Evolutionary conservation across 2,113 vertebrate species (phyloP).

Genomic region (Upupa epops): DNA sequence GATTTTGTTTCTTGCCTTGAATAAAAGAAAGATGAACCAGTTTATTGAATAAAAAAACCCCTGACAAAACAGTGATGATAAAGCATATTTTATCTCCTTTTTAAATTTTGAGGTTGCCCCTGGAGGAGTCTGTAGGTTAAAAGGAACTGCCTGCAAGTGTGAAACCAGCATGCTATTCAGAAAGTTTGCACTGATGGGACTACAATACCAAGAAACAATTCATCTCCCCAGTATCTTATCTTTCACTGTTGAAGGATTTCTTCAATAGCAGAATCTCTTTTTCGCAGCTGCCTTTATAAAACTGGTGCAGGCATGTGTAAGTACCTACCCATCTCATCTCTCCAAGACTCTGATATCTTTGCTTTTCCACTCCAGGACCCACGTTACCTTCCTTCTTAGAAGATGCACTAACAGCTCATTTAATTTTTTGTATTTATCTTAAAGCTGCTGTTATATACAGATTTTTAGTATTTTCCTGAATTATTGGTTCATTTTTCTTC

Average conservation of each 20-base stretch:
- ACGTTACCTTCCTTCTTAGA: background rate
- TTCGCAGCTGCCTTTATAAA: background rate
- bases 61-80: background rate
- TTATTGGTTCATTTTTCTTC: background rate
- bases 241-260: conserved; percentile 1
- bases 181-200: background rate
- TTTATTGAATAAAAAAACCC: background rate
- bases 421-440: background rate
- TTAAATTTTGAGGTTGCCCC: background rate
- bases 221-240: background rate
- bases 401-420: background rate
- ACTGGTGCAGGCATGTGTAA: background rate
- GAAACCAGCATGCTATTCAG: background rate
- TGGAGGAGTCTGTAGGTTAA: background rate
- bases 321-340: background rate
- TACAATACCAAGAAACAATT: background rate
- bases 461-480: background rate
- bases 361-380: background rate
- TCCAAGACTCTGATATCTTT: background rate
- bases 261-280: background rate
- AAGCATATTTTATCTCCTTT: background rate
- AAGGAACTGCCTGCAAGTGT: background rate
- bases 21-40: background rate
- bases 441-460: background rate
- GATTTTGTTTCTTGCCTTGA: background rate